phyloP scores from a whole-genome alignment of 2,888 invertebrate species.

The Hirtodrosophila confusa region DNA sequence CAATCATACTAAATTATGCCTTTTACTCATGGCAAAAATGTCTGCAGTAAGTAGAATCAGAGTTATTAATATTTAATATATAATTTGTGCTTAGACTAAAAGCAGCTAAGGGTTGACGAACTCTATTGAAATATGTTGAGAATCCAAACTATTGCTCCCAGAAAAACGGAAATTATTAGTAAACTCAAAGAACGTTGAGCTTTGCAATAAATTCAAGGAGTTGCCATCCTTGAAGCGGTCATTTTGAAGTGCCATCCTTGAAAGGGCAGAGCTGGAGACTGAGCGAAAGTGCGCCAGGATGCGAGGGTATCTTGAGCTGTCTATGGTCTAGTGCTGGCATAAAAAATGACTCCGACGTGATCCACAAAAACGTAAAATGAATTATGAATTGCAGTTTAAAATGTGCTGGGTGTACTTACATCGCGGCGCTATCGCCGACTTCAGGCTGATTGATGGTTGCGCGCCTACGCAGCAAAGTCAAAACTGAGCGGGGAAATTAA shows the following conservation, averaged over 20 bases:
- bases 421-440: conserved; percentile 50
- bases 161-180: too few relatives aligned
- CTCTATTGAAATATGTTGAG: too few relatives aligned
- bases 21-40: too few relatives aligned
- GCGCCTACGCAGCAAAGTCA: conserved; percentile 65
- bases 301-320: conserved; percentile 52
- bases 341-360: conserved; percentile 70
- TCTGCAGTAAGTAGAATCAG: too few relatives aligned
- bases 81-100: too few relatives aligned
- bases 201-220: too few relatives aligned
- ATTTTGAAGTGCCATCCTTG: not conserved
- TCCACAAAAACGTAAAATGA: conserved; percentile 58
- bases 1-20: too few relatives aligned
- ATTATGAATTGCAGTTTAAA: conserved; percentile 72
- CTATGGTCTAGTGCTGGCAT: conserved; percentile 38
- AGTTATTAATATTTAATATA: too few relatives aligned
- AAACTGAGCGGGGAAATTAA: conserved; percentile 63
- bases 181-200: too few relatives aligned
- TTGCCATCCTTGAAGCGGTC: not conserved
- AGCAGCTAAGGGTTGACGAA: too few relatives aligned
- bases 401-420: conserved; percentile 32
- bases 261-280: not conserved
- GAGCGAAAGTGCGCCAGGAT: conserved; percentile 7
- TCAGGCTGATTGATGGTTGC: conserved; percentile 74
- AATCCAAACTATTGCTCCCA: too few relatives aligned